Evolutionary conservation across 2,797 vertebrate species (phyloP).

Genomic region (Phoxinus dragarum): DNA sequence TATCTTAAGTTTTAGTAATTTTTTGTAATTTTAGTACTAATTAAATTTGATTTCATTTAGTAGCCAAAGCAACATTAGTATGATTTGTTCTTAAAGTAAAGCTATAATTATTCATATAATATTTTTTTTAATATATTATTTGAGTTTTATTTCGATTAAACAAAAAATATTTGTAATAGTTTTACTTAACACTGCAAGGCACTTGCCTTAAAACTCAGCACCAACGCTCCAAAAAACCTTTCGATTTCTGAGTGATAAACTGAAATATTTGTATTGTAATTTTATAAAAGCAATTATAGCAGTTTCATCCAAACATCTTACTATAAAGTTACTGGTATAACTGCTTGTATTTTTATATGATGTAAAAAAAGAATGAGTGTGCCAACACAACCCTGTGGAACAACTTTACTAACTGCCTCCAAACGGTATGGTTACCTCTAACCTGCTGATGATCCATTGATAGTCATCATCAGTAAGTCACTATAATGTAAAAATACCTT

Average conservation of each 20-base stretch:
- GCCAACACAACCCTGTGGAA: background rate
- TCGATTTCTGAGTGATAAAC: background rate
- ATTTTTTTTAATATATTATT: background rate
- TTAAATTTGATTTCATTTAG: background rate
- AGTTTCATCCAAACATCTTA: background rate
- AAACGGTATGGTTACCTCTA: background rate
- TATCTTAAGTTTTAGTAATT: background rate
- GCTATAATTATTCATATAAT: background rate
- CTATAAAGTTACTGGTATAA: background rate
- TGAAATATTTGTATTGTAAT: background rate
- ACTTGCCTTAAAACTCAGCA: background rate
- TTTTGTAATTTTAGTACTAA: background rate
- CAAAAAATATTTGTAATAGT: background rate
- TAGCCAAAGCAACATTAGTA: background rate
- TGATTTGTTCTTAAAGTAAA: background rate
- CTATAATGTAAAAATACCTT: conserved; percentile 79
- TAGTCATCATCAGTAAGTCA: background rate
- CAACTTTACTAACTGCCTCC: background rate
- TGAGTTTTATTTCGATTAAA: background rate
- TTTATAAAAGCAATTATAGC: background rate
- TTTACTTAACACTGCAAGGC: background rate
- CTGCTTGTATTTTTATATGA: background rate
- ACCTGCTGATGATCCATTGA: background rate
- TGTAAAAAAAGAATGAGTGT: background rate
- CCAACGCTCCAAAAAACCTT: background rate